Evolutionary conservation across 2,888 invertebrate genomes (phyloP).

Genomic region (Dascillus cervinus): DNA sequence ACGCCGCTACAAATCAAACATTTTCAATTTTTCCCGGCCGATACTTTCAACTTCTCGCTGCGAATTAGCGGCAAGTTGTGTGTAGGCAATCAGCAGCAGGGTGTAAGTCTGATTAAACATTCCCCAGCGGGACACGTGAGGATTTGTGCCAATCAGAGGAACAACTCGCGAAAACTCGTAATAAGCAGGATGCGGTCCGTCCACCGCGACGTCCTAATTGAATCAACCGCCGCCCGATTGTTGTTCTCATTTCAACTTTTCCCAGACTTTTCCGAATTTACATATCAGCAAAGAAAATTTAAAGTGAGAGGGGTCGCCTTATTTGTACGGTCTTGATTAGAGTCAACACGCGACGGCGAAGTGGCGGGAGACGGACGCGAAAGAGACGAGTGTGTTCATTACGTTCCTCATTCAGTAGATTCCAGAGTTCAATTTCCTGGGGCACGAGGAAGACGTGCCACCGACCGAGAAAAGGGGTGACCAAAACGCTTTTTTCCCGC

Average conservation of each 20-base stretch:
- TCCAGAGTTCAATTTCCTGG: conserved; percentile 32
- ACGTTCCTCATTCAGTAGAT: conserved; percentile 27
- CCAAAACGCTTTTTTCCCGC: conserved; percentile 9
- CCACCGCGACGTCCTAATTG: conserved; percentile 17
- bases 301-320: conserved; percentile 17
- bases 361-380: conserved; percentile 12
- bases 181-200: conserved; percentile 16
- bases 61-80: no score
- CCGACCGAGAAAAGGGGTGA: conserved; percentile 14
- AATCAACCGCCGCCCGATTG: conserved; percentile 19
- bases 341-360: conserved; percentile 23
- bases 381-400: conserved; percentile 27
- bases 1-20: no score
- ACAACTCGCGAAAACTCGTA: conserved; percentile 19
- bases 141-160: conserved; percentile 33
- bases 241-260: conserved; percentile 12
- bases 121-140: conserved; percentile 29
- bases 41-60: no score
- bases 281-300: conserved; percentile 17
- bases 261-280: conserved; percentile 21
- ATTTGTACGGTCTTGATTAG: conserved; percentile 28
- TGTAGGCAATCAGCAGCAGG: conserved; percentile 23
- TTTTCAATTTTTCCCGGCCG: no score
- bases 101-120: conserved; percentile 32
- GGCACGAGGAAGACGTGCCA: conserved; percentile 20